Conservation (phyloP, 2,113 vertebrate genomes). For the Dipodomys merriami region DNA sequence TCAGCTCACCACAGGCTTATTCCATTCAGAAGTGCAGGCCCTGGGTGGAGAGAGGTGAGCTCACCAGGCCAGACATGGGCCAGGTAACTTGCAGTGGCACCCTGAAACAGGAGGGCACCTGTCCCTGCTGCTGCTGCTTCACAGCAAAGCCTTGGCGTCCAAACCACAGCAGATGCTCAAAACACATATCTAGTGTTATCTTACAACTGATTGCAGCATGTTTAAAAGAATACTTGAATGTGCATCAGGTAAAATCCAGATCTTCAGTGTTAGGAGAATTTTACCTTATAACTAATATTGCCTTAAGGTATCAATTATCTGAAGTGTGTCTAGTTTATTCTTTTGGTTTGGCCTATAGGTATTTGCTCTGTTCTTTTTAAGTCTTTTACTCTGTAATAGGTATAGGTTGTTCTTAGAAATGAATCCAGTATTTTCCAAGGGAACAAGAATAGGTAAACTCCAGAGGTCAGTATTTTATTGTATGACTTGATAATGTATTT, state of each 20-base stretch:
- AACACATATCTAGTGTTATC: background rate
- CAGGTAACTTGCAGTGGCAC: no score
- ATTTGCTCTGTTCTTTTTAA: background rate
- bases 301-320: background rate
- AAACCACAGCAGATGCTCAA: rapidly evolving
- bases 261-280: rapidly evolving
- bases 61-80: background rate
- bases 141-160: background rate
- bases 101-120: background rate
- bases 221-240: background rate
- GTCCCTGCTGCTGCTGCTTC: background rate
- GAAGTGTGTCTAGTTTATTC: rapidly evolving
- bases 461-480: background rate
- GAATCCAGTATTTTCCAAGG: background rate
- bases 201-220: rapidly evolving
- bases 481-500: background rate
- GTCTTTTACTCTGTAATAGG: background rate
- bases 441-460: background rate
- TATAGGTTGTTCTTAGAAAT: background rate
- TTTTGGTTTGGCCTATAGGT: background rate
- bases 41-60: no score
- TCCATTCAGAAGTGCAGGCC: background rate
- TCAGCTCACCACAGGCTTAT: no score
- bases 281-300: rapidly evolving
- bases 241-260: background rate